Base-by-base conservation (phyloP, 2,888 invertebrate species). In the Phalera bucephala region DNA sequence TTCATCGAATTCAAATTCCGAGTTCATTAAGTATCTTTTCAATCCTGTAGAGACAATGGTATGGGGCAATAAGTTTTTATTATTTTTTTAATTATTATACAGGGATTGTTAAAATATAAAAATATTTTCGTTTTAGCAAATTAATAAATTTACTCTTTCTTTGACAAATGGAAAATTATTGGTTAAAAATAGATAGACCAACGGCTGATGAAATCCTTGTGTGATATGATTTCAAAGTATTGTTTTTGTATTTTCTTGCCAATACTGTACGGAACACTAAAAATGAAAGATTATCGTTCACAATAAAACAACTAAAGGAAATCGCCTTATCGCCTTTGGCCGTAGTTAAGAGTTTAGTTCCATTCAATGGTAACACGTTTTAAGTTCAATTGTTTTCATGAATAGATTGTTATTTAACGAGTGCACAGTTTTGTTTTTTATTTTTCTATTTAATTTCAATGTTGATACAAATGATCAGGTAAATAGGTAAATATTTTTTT, bases 321-420 rank as follows among this genome's bases (percentile, higher is more conserved):
- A 50, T 45, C 33, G 44, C 37, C 45, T 52, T 59, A 52, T 52
- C 60, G 39, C 34, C 37, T 32, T 36, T 32, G 39, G 33, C 40
- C 63, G 45, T 39, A 34, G 49, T 45, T 44, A 43, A 39, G 39
- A 30, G 37, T 34, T 50, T 31, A 22, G 36, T 43, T 49, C 31
- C 30, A 36, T 53, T 55, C 31, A 28, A 52, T 44, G 48, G 30
- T 47, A 52, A 39, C 44, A 45, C 46, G 53, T 50, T 48, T 44
- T 45, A 41, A 22, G 42, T 43, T 32, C 41, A 31, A 48, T 42
- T 41, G 57, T 63, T 64, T 71, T 62, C 56, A 68, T 70, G 75
- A 61, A 44, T 59, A 58, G 46, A 45, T 46, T 54, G 44, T 47
- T 50, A 46, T 37, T 49, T 35, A 49, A 46, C 33, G 47, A 49